A percentile compares a stretch with the other conserved stretches of the same genome.
phyloP scores from a whole-genome alignment of 2,113 vertebrate genomes.

The Morone saxatilis region DNA sequence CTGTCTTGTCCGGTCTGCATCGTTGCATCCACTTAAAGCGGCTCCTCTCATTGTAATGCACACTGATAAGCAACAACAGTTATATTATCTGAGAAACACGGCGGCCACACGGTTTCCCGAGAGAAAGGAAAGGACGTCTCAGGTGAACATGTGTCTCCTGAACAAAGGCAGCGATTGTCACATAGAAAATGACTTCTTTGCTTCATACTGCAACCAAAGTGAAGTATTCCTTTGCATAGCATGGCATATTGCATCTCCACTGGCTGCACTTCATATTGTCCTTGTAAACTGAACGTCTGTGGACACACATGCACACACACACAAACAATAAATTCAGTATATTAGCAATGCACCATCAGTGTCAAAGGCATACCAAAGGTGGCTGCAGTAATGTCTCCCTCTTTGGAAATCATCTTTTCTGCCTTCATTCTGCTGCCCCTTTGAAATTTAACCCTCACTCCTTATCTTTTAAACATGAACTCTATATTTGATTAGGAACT shows the following conservation, averaged over 20 bases:
- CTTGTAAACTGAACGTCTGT: constrained; percentile 4
- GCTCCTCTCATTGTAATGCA: constrained; percentile 34
- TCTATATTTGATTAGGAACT: constrained; percentile 59
- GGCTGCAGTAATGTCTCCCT: constrained; percentile 24
- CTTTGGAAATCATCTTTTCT: constrained; percentile 34
- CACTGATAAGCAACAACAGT: constrained; percentile 19
- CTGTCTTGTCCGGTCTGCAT: constrained; percentile 30
- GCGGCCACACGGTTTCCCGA: not conserved
- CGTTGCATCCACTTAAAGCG: constrained; percentile 26
- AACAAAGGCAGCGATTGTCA: constrained; percentile 9
- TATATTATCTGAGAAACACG: constrained; percentile 18
- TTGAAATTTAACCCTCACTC: constrained; percentile 56
- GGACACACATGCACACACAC: constrained; percentile 2
- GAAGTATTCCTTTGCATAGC: constrained; percentile 33
- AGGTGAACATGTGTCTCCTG: constrained; percentile 6
- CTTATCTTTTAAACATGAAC: constrained; percentile 78
- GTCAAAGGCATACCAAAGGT: constrained; percentile 30
- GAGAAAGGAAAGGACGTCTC: not conserved
- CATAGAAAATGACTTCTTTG: not conserved
- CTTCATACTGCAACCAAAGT: not conserved
- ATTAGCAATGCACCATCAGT: constrained; percentile 53
- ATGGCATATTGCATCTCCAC: constrained; percentile 12
- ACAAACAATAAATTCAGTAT: constrained; percentile 35
- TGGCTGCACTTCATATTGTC: constrained; percentile 6
- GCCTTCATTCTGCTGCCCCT: constrained; percentile 44